Evolutionary conservation across 2,888 invertebrate genomes (phyloP), one percentile per base, ranked within the genome.

Genomic region (Orchesella flavescens): DNA sequence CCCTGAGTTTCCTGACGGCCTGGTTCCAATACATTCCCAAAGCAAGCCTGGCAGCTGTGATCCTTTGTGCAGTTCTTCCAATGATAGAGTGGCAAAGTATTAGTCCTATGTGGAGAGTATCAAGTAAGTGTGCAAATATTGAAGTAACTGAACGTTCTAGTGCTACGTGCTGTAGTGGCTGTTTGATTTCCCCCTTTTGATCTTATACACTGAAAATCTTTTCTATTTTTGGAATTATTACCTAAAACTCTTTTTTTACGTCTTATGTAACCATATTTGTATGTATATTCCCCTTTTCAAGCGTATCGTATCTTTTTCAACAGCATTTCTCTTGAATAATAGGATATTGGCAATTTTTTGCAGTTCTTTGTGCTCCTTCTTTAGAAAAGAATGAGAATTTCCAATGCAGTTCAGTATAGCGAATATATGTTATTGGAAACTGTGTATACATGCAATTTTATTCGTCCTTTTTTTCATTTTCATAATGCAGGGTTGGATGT

Each of bases 31-130:
- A 93, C 90, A 96, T 96, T 89, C 96, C 96, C 0, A 96, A 96
- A 91, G 95, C 96, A 0, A 94, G 96, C 0, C 91, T 98, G 23
- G 96, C 96, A 49, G 96, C 97, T 2, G 97, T 98, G 71, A 97
- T 98, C 84, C 97, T 98, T 87, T 95, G 96, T 89, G 97, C 97
- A 88, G 97, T 98, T 85, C 94, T 97, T 90, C 96, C 96, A 90
- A 97, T 97, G 96, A 96, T 97, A 89, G 96, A 97, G 90, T 96
- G 73, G 43, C 72, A 87, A 68, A 68, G 83, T 2, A 23, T 87
- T 2, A 12, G 80, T 0, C 86, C 86, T 2, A 87, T 87, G 87
- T 87, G 86, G 86, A 85, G 65, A 73, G 85, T 87, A n/a, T 86
- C 84, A n/a, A 83, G 87, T 87, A 81, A 77, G 66, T 71, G 5